These are phyloP conservation scores for Aspidoscelis tigris DNA, from an alignment of 2,113 vertebrate genomes.

Conservation along the genomic window DNA sequence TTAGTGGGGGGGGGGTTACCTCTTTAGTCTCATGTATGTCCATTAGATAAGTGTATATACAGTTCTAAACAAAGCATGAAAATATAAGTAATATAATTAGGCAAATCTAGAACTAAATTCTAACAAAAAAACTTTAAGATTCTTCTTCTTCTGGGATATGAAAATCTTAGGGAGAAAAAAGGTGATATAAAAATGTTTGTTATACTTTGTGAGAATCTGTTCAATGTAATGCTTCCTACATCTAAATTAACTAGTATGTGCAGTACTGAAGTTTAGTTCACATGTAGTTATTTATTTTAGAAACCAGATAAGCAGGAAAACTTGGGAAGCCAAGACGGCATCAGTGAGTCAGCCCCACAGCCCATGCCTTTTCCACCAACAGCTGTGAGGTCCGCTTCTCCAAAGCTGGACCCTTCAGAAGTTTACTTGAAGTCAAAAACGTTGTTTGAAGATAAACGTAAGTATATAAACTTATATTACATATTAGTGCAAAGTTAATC, in stretches of 20 bases:
- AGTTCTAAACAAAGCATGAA: not conserved
- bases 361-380: slow-evolving; percentile 84
- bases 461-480: slow-evolving; percentile 67
- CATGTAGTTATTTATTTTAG: slow-evolving; percentile 69
- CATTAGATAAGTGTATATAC: not conserved
- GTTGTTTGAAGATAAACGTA: slow-evolving; percentile 93
- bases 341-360: slow-evolving; percentile 80
- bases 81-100: not conserved
- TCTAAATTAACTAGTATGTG: not conserved
- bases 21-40: not conserved
- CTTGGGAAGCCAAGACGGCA: slow-evolving; percentile 81
- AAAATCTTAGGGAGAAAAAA: too few species aligned
- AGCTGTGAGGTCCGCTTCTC: slow-evolving; percentile 83
- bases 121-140: not conserved
- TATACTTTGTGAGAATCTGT: not conserved
- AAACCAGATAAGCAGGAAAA: slow-evolving; percentile 82
- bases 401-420: slow-evolving; percentile 92
- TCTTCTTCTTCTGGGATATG: too few species aligned
- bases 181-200: not conserved
- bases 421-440: slow-evolving; percentile 96
- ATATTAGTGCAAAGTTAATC: not conserved
- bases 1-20: not conserved
- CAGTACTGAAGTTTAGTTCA: fast-evolving
- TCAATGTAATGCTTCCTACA: not conserved
- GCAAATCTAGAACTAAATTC: not conserved